Base-by-base conservation (phyloP, 2,888 invertebrate genomes). In the Cataglyphis altisquamis region DNA sequence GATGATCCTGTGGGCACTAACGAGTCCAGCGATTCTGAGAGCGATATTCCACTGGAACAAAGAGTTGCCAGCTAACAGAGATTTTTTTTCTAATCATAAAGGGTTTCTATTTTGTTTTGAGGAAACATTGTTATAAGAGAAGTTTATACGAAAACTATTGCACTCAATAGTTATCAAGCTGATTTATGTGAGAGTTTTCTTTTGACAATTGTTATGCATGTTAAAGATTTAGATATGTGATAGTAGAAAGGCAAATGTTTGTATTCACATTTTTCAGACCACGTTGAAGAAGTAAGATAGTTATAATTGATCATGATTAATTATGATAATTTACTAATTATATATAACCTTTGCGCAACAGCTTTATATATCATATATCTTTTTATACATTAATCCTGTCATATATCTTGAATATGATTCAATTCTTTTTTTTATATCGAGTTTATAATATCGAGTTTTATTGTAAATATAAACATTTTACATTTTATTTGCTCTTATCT, bases 11-110 rank as follows among this genome's bases (percentile, higher is more conserved):
- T 86, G 15, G 85, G 67, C 66, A 81, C 68, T 60, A 85, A 87
- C 48, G 88, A 90, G 52, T 92, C 93, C 1, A 94, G 94, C 82
- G 92, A 93, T 78, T 93, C 93, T 10, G 93, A 94, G 21, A 94
- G 92, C 86, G 94, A 94, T 89, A 84, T 91, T 83, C 93, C 93
- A 12, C 83, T 93, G 9, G 87, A 91, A 41, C 88, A 90, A 86
- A 88, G 92, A 66, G 87, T 93, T 15, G 80, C 87, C 36, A 93
- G 92, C 88, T 93, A 92, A 92, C 91, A 82, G 88, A 86, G 57
- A 73, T 85, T 64, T 66, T 32, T 63, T 39, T n/a, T 39, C 32
- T 80, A 63, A 82, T 70, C 74, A 39, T 52, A 45, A 84, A 81
- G 74, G 29, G 52, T 62, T 63, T 21, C 45, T 62, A 25, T 55